Base-by-base conservation (phyloP, 2,797 vertebrate genomes). In the Echiichthys vipera region DNA sequence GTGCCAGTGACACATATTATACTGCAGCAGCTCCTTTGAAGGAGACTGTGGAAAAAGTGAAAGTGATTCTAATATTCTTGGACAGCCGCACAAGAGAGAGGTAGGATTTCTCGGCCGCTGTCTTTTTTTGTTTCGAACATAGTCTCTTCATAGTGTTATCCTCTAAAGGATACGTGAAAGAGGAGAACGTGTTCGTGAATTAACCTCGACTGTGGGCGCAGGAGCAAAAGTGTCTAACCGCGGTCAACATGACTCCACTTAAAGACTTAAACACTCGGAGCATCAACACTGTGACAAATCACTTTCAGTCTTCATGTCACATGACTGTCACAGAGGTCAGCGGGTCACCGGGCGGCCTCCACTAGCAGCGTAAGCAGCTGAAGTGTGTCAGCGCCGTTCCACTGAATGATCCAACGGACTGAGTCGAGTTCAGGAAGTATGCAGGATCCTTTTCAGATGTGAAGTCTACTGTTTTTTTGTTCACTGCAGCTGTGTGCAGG, bases 31-130 rank as follows among this genome's bases (percentile, higher is more conserved):
- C 14, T 43, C 50, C 74, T 86, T 74, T 83, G 62, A 89, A 84
- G 69, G 62, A 65, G 45, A 22, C 45, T 24, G 63, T 32, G 64
- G 53, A 63, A 66, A 69, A 83, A 56, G 36, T 29, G 43, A 46
- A 57, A 64, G 47, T 43, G 59, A 81, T 22, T 72, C 54, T 75
- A 70, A 87, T 85, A 40, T 62, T 7, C 11, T 71, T 10, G 40
- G 84, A 85, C 81, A 83, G 74, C 51, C 25, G 22, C 54, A 68
- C 18, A 22, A 59, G 67, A 71, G 6, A 66, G 58, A 71, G 53
- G 51, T 9, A 72, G 50, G 25, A 50, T 53, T 69, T 56, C 57
- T 30, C 20, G 1, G 32, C 5, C 4, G 20, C 22, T 46, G 46
- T 55, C 37, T 53, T 32, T 70, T 42, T 65, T 18, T 42, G 11